Base-by-base conservation (phyloP, 2,888 invertebrate genomes). In the Stenichneumon culpator region DNA sequence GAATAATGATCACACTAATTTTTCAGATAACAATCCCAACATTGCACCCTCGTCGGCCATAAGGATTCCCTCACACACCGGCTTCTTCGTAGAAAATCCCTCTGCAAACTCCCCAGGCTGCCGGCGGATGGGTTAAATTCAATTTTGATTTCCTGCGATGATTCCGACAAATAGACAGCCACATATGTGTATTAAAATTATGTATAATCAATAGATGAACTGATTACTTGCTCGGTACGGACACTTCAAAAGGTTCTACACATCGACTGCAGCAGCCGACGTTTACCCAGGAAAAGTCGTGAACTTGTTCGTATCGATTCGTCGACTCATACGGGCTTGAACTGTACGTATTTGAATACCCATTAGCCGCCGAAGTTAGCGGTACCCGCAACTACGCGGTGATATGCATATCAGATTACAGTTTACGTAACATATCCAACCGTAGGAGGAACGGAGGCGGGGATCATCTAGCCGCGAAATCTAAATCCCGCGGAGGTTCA, bases 321-420 rank as follows among this genome's bases (percentile, higher is more conserved):
- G 6, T 28, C 16, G n/a, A 63, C 63, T 63, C 28, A 63, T 32
- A 32, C 28, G 32, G 63, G 16, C n/a, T 16, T 32, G 16, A 63
- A 32, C 28, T 28, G 63, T 63, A 28, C 63, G 63, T 63, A 63
- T 63, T 63, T 32, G 63, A 63, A 63, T 63, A 32, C 63, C 32
- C 28, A 63, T 63, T 32, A 63, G 63, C 25, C 63, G 6, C 28
- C 16, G 32, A 63, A 63, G 28, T 63, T 32, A 63, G 57, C 22
- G 14, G 57, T 57, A 57, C 25, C 22, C 57, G 57, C 22, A 57
- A 22, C 14, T 63, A 16, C 28, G 28, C 32, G 32, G 63, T 28
- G 28, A 32, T 63, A 63, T 63, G 63, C 63, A 63, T 32, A 63
- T 63, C 28, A 32, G 63, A 28, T 63, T 28, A n/a, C 32, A 63